Conservation (phyloP, 1,140 invertebrate species). For the Oncopeltus fasciatus region DNA sequence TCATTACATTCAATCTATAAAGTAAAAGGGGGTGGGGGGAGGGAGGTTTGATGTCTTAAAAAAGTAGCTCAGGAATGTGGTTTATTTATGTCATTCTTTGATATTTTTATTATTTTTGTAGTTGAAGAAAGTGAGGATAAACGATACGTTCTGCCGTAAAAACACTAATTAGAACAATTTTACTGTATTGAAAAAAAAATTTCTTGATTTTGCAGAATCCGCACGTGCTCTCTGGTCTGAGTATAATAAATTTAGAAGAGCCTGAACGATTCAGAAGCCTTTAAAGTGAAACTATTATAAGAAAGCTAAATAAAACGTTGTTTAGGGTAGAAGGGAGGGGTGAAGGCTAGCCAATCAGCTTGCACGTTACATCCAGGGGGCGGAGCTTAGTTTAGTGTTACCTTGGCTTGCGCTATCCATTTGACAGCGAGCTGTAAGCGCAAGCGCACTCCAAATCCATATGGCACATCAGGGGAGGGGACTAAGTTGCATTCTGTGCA, state of each 20-base stretch:
- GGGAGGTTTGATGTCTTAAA: too few species aligned
- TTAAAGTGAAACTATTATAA: conserved; percentile 2
- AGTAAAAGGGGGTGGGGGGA: conserved; percentile 2
- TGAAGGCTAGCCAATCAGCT: neutral
- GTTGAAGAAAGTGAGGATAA: too few species aligned
- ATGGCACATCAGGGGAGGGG: too few species aligned
- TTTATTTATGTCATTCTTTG: too few species aligned
- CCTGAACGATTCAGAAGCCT: neutral
- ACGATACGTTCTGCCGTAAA: neutral
- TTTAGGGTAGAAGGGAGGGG: neutral
- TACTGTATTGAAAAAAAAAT: too few species aligned
- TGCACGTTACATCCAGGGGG: neutral
- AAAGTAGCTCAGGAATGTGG: too few species aligned
- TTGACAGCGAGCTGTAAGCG: too few species aligned
- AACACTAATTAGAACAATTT: neutral
- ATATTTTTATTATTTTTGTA: too few species aligned
- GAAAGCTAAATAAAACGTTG: conserved; percentile 14
- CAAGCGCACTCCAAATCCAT: too few species aligned
- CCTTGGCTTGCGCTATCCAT: neutral
- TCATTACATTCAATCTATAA: conserved; percentile 17
- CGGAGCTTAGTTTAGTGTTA: neutral
- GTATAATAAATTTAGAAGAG: neutral
- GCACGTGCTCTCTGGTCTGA: too few species aligned
- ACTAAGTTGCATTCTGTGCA: too few species aligned
- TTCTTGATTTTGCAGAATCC: too few species aligned